These are phyloP conservation scores for rat (Rattus norvegicus) DNA, from an alignment of 2,113 vertebrate genomes.

Conservation along the genomic window GRCr8 NC_086038.1:27499001-27499500, in stretches of 20 bases:
- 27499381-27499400: no score
- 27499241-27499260: neutral
- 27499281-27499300: neutral
- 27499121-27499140: neutral
- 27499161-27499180: neutral
- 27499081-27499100: neutral
- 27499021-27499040: neutral
- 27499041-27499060: neutral
- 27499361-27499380: neutral
- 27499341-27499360: accelerated
- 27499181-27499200: neutral
- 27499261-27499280: neutral
- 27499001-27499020: neutral
- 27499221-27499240: neutral
- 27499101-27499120: neutral
- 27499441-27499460: neutral
- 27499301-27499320: neutral
- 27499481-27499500: neutral
- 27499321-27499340: neutral
- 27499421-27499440: neutral
- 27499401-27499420: neutral
- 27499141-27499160: neutral
- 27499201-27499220: neutral
- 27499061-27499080: neutral
- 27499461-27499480: neutral